A percentile compares a stretch with the other conserved stretches of the same genome.
Evolutionary conservation across 2,113 vertebrate genomes (phyloP).

Genomic region (Sphyrna mokarran): DNA sequence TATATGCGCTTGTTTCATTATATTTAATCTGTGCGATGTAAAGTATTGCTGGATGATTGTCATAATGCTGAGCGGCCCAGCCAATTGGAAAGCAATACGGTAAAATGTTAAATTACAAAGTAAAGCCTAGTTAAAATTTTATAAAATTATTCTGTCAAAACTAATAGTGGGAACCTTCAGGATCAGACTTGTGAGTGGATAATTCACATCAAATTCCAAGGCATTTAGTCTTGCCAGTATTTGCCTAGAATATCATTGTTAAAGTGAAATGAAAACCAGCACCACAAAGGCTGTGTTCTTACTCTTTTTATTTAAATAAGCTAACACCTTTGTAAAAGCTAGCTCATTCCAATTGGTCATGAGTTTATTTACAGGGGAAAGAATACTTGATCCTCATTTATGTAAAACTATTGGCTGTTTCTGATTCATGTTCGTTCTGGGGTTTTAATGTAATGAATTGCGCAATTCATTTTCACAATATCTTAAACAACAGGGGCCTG

Average conservation of each 20-base stretch:
- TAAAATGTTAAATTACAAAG: background rate
- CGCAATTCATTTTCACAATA: background rate
- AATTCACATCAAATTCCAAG: background rate
- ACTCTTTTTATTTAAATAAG: background rate
- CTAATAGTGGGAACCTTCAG: background rate
- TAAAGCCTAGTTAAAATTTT: background rate
- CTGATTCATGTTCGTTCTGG: background rate
- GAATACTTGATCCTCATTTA: background rate
- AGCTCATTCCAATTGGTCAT: background rate
- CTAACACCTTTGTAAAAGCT: background rate
- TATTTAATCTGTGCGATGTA: background rate
- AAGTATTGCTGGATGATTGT: background rate
- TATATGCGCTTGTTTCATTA: background rate
- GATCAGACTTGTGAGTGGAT: background rate
- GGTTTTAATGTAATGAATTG: background rate
- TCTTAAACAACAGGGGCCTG: background rate
- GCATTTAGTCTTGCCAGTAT: background rate
- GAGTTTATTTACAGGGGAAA: background rate
- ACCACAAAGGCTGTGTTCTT: background rate
- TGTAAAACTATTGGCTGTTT: background rate
- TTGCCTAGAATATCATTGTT: background rate
- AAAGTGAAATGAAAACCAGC: background rate
- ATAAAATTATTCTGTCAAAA: slow-evolving; percentile 12
- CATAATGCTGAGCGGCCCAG: background rate
- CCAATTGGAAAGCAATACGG: background rate